Evolutionary conservation across 2,113 vertebrate species (phyloP).

Genomic region (Alligator sinensis): DNA sequence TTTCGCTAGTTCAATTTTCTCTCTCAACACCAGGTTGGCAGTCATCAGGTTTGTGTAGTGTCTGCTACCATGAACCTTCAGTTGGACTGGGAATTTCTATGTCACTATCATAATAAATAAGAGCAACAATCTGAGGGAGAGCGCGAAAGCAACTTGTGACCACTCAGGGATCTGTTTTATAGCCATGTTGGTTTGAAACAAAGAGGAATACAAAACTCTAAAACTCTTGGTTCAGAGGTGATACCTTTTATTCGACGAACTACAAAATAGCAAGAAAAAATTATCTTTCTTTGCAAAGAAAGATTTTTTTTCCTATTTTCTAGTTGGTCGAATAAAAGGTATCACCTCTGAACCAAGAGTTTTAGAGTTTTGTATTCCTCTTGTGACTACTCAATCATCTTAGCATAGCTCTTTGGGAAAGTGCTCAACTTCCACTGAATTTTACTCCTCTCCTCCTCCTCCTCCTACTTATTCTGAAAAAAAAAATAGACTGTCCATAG

Average conservation of each 20-base stretch:
- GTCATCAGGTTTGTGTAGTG: accelerated
- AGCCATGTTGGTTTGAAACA: too few relatives aligned
- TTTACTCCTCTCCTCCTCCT: background rate
- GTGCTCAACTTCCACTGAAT: background rate
- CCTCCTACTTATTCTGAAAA: background rate
- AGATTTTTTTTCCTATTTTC: too few relatives aligned
- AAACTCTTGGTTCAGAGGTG: too few relatives aligned
- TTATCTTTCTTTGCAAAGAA: too few relatives aligned
- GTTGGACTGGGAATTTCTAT: background rate
- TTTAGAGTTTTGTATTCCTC: background rate
- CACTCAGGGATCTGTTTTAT: background rate
- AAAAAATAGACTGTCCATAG: background rate
- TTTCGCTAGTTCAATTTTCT: background rate
- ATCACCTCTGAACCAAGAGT: too few relatives aligned
- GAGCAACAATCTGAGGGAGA: background rate
- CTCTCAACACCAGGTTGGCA: accelerated
- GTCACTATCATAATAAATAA: background rate
- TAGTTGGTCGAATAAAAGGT: too few relatives aligned
- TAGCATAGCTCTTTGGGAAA: background rate
- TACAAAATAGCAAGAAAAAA: too few relatives aligned
- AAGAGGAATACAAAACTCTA: too few relatives aligned
- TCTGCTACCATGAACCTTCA: background rate
- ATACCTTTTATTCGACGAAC: too few relatives aligned
- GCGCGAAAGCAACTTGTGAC: background rate
- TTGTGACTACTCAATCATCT: background rate